Percentiles rank a stretch among this genome's conserved stretches.
These are phyloP conservation scores for Eristalis tenax DNA, from an alignment of 2,888 invertebrate species.

Conservation along the genomic window DNA sequence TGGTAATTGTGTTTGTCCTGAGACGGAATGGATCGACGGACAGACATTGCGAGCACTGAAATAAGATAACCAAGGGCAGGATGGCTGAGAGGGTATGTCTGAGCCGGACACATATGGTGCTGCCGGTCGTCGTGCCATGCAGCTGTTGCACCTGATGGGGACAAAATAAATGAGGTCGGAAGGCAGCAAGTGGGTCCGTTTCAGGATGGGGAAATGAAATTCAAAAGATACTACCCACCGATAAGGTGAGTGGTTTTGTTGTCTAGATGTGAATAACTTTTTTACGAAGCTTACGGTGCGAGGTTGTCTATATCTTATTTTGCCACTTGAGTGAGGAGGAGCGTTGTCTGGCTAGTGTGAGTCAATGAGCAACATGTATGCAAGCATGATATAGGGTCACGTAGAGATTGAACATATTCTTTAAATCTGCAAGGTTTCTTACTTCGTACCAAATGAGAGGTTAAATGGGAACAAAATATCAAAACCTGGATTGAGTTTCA, in stretches of 20 bases:
- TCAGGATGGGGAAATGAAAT: not conserved
- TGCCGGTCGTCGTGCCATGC: not conserved
- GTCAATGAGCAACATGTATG: too few species aligned
- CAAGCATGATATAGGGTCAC: too few species aligned
- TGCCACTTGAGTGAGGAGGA: too few species aligned
- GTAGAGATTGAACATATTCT: too few species aligned
- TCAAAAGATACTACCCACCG: not conserved
- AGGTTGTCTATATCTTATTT: too few species aligned
- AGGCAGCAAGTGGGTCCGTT: not conserved
- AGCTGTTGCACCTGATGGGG: constrained; percentile 17
- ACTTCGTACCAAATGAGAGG: too few species aligned
- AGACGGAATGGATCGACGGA: constrained; percentile 22
- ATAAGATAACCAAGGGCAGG: constrained; percentile 31
- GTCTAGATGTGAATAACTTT: not conserved
- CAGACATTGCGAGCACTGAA: constrained; percentile 55
- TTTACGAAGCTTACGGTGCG: not conserved
- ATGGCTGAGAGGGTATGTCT: constrained; percentile 9
- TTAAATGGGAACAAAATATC: too few species aligned
- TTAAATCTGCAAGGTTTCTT: too few species aligned
- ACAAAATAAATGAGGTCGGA: not conserved
- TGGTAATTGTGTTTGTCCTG: constrained; percentile 44
- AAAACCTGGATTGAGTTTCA: too few species aligned
- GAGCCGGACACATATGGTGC: constrained; percentile 1
- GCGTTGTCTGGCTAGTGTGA: too few species aligned
- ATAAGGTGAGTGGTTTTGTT: not conserved